Evolutionary conservation across 2,888 invertebrate genomes (phyloP).

Genomic region (Leptinotarsa peninsularis): DNA sequence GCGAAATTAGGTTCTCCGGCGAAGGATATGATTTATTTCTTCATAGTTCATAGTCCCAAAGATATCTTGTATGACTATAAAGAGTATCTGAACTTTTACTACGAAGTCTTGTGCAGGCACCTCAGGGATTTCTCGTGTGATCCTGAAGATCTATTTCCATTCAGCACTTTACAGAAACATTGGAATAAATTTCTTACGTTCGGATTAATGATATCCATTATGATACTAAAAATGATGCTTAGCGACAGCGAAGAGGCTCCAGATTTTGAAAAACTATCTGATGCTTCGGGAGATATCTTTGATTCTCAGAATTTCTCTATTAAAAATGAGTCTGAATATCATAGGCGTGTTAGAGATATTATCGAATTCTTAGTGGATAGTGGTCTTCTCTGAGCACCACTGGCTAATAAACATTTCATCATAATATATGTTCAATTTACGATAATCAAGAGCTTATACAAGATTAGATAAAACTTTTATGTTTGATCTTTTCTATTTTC

Average conservation of each 20-base stretch:
- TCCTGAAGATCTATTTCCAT: slow-evolving; percentile 46
- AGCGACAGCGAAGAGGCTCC: slow-evolving; percentile 30
- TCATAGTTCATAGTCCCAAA: slow-evolving; percentile 48
- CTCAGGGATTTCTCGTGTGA: slow-evolving; percentile 49
- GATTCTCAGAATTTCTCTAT: no score
- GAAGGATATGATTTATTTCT: slow-evolving; percentile 52
- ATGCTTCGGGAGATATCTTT: no score
- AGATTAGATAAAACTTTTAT: no score
- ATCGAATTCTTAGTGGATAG: no score
- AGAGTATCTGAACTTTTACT: slow-evolving; percentile 50
- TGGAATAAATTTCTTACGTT: slow-evolving; percentile 27
- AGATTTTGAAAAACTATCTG: not conserved
- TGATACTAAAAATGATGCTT: slow-evolving; percentile 29
- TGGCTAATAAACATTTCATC: no score
- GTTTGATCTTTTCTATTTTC: no score
- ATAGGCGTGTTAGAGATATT: no score
- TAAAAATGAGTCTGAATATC: no score
- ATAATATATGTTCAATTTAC: no score
- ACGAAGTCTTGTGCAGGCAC: slow-evolving; percentile 44
- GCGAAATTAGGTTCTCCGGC: slow-evolving; percentile 46
- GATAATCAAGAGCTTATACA: no score
- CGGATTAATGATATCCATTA: slow-evolving; percentile 20
- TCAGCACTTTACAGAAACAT: slow-evolving; percentile 25
- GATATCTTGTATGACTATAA: slow-evolving; percentile 45
- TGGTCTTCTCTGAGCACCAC: no score